Evolutionary conservation across 1,140 invertebrate species (phyloP), one percentile per base, ranked within the genome.

Genomic region (Drosophila jambulina): DNA sequence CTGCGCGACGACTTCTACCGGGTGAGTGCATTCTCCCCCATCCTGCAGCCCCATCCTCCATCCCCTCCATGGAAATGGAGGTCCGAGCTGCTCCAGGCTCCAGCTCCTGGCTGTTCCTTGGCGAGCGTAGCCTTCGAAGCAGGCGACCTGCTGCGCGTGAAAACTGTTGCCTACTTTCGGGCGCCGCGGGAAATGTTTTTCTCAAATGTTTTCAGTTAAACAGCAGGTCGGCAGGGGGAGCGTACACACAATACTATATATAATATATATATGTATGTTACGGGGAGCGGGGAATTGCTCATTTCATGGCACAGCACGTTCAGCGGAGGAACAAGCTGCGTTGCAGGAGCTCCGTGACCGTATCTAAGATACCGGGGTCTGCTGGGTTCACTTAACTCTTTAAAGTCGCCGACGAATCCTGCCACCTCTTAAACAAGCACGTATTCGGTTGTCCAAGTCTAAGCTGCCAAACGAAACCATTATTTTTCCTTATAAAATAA

Each of bases 1-100:
- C 63, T 92, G 57, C 71, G 91, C 10, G 91, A 90, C 48, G 91
- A 92, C 60, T 82, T 92, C 34, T 92, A 79, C 51, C 72, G 76
- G 84, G 91, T 92, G 65, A 92, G 91, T 85, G 58, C 23, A 34
- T 63, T 78, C 78, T 29, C 6, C 38, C 4, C 3, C 49, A n/a
- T 21, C 19, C n/a, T 34, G 12, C n/a, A 29, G 7, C 27, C 10
- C 6, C 17, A 2, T 12, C 25, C 25, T 7, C 27, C n/a, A 19
- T 46, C 12, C 21, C 3, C 5, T 17, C 10, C 57, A 17, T 15
- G 19, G 23, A 17, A n/a, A 17, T 34, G 51, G 13, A 10, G 8
- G 53, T 56, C 53, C 53, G 10, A 21, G 15, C 25, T 15, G 49
- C 12, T 19, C 49, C 49, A 4, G 40, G n/a, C 17, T 27, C 9